phyloP scores from a whole-genome alignment of 2,797 vertebrate genomes.

The Pogoniulus pusillus region DNA sequence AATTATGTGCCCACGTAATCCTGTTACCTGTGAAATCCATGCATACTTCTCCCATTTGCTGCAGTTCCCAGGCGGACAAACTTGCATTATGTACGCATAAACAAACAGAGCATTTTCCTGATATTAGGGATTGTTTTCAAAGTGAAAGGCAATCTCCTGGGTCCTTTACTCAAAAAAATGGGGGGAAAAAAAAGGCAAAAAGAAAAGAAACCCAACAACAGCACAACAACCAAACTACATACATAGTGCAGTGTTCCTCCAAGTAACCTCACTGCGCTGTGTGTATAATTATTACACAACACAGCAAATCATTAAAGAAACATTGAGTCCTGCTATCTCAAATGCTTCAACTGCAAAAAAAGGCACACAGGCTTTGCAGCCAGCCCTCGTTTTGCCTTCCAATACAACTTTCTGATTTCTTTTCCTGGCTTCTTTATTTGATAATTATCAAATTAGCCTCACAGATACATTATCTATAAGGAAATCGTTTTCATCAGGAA shows the following conservation, averaged over 20 bases:
- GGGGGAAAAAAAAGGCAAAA: neutral
- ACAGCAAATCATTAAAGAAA: constrained; percentile 70
- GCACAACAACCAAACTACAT: neutral
- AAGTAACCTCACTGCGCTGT: constrained; percentile 59
- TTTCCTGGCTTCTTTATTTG: constrained; percentile 28
- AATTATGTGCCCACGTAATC: constrained; percentile 99
- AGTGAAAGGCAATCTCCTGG: constrained; percentile 84
- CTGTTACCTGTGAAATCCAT: constrained; percentile 99
- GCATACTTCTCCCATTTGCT: constrained; percentile 96
- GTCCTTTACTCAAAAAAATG: constrained; percentile 76
- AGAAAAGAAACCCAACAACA: neutral
- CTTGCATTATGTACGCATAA: constrained; percentile 95
- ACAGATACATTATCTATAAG: neutral
- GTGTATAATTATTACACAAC: constrained; percentile 65
- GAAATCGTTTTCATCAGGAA: constrained; percentile 32
- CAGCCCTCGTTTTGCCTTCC: constrained; percentile 13
- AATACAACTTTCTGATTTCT: constrained; percentile 46
- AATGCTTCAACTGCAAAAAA: constrained; percentile 41
- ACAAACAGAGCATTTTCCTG: constrained; percentile 88
- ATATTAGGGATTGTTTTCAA: constrained; percentile 92
- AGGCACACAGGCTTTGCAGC: constrained; percentile 21
- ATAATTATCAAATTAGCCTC: constrained; percentile 7
- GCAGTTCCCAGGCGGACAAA: constrained; percentile 90
- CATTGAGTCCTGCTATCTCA: constrained; percentile 29
- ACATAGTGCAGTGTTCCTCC: constrained; percentile 55